Evolutionary conservation across 2,113 vertebrate species (phyloP).

Genomic region (Dunckerocampus dactyliophorus): DNA sequence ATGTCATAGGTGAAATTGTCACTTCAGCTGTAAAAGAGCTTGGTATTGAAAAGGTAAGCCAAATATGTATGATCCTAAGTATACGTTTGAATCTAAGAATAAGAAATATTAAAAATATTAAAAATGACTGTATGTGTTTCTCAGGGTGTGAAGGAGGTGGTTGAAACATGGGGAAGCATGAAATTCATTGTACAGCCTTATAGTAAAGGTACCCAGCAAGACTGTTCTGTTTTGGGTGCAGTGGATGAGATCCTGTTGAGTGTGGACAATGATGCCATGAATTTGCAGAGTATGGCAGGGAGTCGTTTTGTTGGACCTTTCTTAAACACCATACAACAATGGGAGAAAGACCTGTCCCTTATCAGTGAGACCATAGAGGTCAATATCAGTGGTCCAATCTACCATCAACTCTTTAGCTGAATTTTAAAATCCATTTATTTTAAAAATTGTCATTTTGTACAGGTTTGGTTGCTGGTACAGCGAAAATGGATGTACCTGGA

Average conservation of each 20-base stretch:
- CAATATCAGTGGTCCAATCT: slow-evolving; percentile 18
- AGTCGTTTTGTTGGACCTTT: slow-evolving; percentile 93
- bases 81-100: no score
- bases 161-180: slow-evolving; percentile 89
- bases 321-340: slow-evolving; percentile 78
- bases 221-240: slow-evolving; percentile 81
- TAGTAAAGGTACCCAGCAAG: slow-evolving; percentile 83
- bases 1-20: slow-evolving; percentile 84
- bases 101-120: not conserved
- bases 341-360: slow-evolving; percentile 88
- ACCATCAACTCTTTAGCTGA: not conserved
- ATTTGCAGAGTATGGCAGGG: slow-evolving; percentile 86
- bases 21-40: slow-evolving; percentile 88
- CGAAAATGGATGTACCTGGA: slow-evolving; percentile 98
- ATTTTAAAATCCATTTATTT: not conserved
- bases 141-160: slow-evolving; percentile 87
- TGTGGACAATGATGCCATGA: slow-evolving; percentile 87
- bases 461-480: slow-evolving; percentile 93
- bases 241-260: slow-evolving; percentile 86
- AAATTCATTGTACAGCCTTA: slow-evolving; percentile 83
- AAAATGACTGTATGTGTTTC: not conserved
- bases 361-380: slow-evolving; percentile 94
- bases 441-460: slow-evolving; percentile 5
- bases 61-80: no score
- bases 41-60: slow-evolving; percentile 85